phyloP scores from a whole-genome alignment of 2,797 vertebrate species.

The Crenichthys baileyi region DNA sequence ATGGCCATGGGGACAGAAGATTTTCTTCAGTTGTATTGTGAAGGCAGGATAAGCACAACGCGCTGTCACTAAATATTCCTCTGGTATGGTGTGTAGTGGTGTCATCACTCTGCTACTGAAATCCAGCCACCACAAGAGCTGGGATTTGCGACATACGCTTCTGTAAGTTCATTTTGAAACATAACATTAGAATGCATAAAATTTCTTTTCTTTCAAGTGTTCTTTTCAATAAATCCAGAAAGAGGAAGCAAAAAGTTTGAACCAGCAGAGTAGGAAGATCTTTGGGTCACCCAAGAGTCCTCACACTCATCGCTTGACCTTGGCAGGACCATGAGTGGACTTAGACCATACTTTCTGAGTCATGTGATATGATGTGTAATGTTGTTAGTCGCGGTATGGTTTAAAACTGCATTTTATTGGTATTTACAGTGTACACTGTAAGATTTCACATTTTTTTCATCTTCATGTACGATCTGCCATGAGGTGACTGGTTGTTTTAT shows the following conservation, averaged over 20 bases:
- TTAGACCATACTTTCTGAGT: background rate
- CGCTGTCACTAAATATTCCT: too few species aligned
- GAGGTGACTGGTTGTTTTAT: too few species aligned
- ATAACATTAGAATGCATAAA: background rate
- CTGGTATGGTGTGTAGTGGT: too few species aligned
- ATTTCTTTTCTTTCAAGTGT: background rate
- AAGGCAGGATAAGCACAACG: too few species aligned
- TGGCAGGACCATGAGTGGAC: background rate
- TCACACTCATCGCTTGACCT: background rate
- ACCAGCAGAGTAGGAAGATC: background rate
- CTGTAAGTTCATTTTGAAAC: background rate
- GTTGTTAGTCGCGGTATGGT: too few species aligned
- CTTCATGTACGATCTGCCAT: too few species aligned
- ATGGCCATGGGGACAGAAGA: constrained; percentile 2
- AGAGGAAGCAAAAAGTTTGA: background rate
- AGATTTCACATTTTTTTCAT: too few species aligned
- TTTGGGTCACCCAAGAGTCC: background rate
- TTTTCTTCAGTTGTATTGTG: background rate
- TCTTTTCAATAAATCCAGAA: background rate
- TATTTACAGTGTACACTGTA: too few species aligned
- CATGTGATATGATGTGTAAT: background rate
- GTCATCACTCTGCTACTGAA: too few species aligned
- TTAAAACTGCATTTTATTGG: too few species aligned
- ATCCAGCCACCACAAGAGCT: background rate
- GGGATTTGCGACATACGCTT: background rate